phyloP scores from a whole-genome alignment of 2,888 invertebrate species.

The Athetis lepigone region DNA sequence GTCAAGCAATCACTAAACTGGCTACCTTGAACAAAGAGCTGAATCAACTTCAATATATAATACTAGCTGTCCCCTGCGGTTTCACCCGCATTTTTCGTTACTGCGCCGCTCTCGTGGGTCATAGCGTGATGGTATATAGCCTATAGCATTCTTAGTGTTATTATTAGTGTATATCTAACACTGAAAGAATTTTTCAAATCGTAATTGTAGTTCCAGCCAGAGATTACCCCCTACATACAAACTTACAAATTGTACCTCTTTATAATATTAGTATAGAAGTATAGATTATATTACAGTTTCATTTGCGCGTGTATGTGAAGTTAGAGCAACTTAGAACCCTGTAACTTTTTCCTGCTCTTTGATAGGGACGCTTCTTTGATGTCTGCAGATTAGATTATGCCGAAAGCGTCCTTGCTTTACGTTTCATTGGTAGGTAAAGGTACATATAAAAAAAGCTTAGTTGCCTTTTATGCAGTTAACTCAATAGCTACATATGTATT shows the following conservation, averaged over 20 bases:
- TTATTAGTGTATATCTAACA: too few relatives aligned
- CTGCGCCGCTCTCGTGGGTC: too few relatives aligned
- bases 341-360: conserved; percentile 49
- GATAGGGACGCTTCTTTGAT: conserved; percentile 49
- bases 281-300: conserved; percentile 27
- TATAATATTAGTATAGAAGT: too few relatives aligned
- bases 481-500: too few relatives aligned
- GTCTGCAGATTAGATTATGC: conserved; percentile 53
- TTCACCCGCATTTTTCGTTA: too few relatives aligned
- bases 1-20: conserved; percentile 5
- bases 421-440: conserved; percentile 9
- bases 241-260: too few relatives aligned
- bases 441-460: conserved; percentile 10
- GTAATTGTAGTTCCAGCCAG: too few relatives aligned
- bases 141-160: too few relatives aligned
- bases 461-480: neutral
- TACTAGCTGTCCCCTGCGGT: too few relatives aligned
- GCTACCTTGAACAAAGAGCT: conserved; percentile 28
- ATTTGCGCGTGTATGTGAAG: conserved; percentile 15
- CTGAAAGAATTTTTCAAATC: too few relatives aligned
- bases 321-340: conserved; percentile 30
- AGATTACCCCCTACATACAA: too few relatives aligned
- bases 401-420: conserved; percentile 17
- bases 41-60: conserved; percentile 39
- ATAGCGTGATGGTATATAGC: too few relatives aligned